Percentiles rank a stretch among this genome's conserved stretches.
These are phyloP conservation scores for Seison nebaliae DNA, from an alignment of 1,140 invertebrate species.

Conservation along the genomic window DNA sequence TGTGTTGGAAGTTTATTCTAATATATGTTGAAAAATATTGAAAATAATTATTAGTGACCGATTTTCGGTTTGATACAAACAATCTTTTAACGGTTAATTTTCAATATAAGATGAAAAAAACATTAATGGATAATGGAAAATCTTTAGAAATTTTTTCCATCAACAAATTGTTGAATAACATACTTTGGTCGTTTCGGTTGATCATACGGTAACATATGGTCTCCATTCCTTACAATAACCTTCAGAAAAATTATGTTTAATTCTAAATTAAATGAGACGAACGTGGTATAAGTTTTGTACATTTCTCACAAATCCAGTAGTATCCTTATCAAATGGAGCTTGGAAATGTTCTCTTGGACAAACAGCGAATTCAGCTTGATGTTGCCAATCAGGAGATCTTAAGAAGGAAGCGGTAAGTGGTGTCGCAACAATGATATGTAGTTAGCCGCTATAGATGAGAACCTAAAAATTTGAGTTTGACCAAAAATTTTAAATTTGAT, in stretches of 20 bases:
- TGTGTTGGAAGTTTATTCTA: too few relatives aligned
- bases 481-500: too few relatives aligned
- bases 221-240: constrained; percentile 34
- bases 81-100: too few relatives aligned
- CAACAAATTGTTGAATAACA: constrained; percentile 43
- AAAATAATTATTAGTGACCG: too few relatives aligned
- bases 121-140: too few relatives aligned
- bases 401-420: constrained; percentile 46
- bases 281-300: constrained; percentile 30
- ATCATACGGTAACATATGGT: constrained; percentile 53
- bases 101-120: too few relatives aligned
- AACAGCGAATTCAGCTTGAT: constrained; percentile 36
- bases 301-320: constrained; percentile 48
- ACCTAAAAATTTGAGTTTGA: too few relatives aligned
- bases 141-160: too few relatives aligned
- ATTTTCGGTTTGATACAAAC: too few relatives aligned
- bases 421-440: constrained; percentile 57
- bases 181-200: constrained; percentile 48
- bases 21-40: too few relatives aligned
- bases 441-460: constrained; percentile 44
- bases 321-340: constrained; percentile 34
- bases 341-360: constrained; percentile 40
- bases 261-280: too few relatives aligned
- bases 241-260: too few relatives aligned
- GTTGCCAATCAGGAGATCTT: constrained; percentile 37